Base-by-base conservation (phyloP, 2,888 invertebrate species). In the Scaptomyza flava region DNA sequence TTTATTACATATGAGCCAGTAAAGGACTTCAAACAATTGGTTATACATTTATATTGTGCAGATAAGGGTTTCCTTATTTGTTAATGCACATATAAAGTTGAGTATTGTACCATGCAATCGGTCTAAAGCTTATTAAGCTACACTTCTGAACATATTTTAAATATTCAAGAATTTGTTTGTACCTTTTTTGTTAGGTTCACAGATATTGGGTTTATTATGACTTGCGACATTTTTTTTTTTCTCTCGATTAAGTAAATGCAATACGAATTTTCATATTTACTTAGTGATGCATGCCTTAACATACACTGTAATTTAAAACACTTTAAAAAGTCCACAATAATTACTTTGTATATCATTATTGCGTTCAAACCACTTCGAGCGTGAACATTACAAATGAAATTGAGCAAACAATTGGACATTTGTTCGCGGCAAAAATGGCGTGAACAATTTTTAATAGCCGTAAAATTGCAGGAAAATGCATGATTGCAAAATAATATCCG, bases 391-490 rank as follows among this genome's bases (percentile, higher is more conserved):
- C 27, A 56, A 67, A 57, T 69, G 42, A 70, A 81, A 72, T 81
- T 68, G 72, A 64, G 65, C 79, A 71, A 68, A 63, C 61, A 68
- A 69, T 73, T 71, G 67, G 6, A 20, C 38, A 56, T 48, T 72
- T 68, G 45, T 67, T 51, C 62, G 47, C n/a, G 23, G 2, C 20
- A 50, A 61, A 51, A 57, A 43, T 38, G 50, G 58, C 78, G 64
- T 74, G 27, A 79, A 68, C 60, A 71, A 41, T 80, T 73, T 71
- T 79, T 60, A 80, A 80, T 63, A 61, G 58, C 61, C 69, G 64
- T 65, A 48, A 72, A 81, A 78, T 72, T 67, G 36, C 62, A 41
- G 12, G 20, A 54, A 30, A 51, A 59, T 54, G 43, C 36, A 6
- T 12, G 33, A 30, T 12, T 12, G 17, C 17, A 17, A 12, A 53